phyloP scores from a whole-genome alignment of 2,113 vertebrate species.

The Alosa alosa region DNA sequence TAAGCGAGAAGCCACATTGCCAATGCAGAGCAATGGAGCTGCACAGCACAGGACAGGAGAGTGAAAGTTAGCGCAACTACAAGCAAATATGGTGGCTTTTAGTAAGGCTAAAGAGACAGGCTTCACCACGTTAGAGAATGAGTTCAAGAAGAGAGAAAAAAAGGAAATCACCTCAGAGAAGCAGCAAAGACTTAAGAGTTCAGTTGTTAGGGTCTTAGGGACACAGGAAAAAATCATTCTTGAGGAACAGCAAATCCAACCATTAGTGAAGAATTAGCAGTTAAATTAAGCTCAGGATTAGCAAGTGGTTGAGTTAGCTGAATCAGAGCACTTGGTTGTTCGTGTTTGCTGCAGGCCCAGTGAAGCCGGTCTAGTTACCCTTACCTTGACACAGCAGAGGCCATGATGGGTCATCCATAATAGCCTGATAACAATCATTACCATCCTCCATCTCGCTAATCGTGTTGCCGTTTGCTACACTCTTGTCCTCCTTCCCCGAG shows the following conservation, averaged over 20 bases:
- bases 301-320: neutral
- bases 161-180: neutral
- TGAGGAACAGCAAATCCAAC: neutral
- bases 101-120: slow-evolving; percentile 89
- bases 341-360: neutral
- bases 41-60: neutral
- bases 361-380: slow-evolving; percentile 84
- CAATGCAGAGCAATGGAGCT: neutral
- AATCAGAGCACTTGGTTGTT: neutral
- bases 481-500: slow-evolving; percentile 61
- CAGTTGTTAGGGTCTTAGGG: slow-evolving; percentile 25
- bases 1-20: neutral
- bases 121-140: slow-evolving; percentile 49
- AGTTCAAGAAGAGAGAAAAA: neutral
- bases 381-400: slow-evolving; percentile 84
- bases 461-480: slow-evolving; percentile 76
- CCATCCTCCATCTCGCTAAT: slow-evolving; percentile 82
- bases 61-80: neutral
- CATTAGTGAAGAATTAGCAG: slow-evolving; percentile 18
- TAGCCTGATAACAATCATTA: slow-evolving; percentile 78
- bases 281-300: neutral
- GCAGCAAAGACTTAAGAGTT: slow-evolving; percentile 28
- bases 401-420: slow-evolving; percentile 79
- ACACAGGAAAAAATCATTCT: neutral
- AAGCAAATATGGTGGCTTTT: slow-evolving; percentile 23